Conservation (phyloP, 2,888 invertebrate genomes). For the Oscheius sp. region DNA sequence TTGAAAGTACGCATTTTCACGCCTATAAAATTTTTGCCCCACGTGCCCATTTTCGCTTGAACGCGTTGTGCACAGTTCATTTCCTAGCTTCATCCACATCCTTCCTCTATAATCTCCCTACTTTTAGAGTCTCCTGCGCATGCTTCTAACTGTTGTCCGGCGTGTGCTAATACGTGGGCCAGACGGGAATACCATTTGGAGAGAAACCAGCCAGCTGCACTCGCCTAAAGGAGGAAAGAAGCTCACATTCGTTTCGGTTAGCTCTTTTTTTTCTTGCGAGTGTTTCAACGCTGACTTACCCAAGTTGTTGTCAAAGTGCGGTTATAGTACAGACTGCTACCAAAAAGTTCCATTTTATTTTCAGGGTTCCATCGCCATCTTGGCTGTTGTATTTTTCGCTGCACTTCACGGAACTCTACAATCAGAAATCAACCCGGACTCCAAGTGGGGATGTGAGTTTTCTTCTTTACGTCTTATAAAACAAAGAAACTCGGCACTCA, state of each 20-base stretch:
- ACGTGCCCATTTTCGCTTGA: background rate
- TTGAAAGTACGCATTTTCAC: background rate
- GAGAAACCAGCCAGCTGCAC: constrained; percentile 52
- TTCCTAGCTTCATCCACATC: background rate
- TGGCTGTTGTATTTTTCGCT: constrained; percentile 42
- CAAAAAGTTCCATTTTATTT: constrained; percentile 21
- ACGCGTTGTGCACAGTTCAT: background rate
- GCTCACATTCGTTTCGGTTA: constrained; percentile 55
- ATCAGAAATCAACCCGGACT: constrained; percentile 65
- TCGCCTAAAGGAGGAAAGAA: constrained; percentile 61
- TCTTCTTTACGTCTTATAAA: background rate
- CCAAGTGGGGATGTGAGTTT: constrained; percentile 53
- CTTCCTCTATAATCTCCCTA: background rate
- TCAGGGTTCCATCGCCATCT: constrained; percentile 47
- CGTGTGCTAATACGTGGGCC: constrained; percentile 46
- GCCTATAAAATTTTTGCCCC: background rate
- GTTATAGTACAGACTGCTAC: too few relatives aligned
- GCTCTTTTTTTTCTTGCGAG: background rate
- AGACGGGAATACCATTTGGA: constrained; percentile 51
- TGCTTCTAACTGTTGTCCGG: constrained; percentile 24
- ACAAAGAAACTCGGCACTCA: background rate
- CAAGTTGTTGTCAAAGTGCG: background rate
- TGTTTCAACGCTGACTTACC: background rate
- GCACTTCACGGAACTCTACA: constrained; percentile 59
- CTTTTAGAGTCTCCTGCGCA: background rate